Evolutionary conservation across 1,140 invertebrate species (phyloP), one percentile per base, ranked within the genome.

Genomic region (Drosophila kohkoa): DNA sequence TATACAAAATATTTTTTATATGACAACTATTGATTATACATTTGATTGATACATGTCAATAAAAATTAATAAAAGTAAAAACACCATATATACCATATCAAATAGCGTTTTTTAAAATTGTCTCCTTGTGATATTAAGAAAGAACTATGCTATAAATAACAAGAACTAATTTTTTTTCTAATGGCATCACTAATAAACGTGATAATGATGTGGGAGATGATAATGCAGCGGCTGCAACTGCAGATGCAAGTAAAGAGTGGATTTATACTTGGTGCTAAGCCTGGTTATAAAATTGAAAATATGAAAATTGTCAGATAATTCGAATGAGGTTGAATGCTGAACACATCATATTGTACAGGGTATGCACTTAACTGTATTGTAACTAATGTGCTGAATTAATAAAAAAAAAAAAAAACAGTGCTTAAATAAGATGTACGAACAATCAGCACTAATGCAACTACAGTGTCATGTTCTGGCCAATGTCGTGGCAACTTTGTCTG

Each of bases 391-490:
- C 60, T 45, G 58, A 82, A 82, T 82, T 82, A 82, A 82, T 82
- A 82, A 82, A 82, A 79, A 38, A 82, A 82, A 82, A 79, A 38
- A 78, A 82, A 82, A 79, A 38, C 35, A 38, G 45, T 66, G 51
- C 80, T 82, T 82, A 82, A 82, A 58, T 82, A 82, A 82, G 80
- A 82, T 82, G 79, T 82, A 82, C 80, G 75, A 75, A 79, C 80
- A 82, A 82, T 78, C 82, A 82, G 75, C 75, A 71, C 80, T 82
- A 82, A 82, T 82, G 75, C 81, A 80, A 79, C 54, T 67, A 71
- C 25, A 35, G 32, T 30, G 54, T 43, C 38, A 13, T 30, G 54
- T 41, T 41, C 11, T 57, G 35, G 35, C 54, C 52, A 52, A 30
- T 52, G 49, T 52, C 35, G 35, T 43, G 11, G 11, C 51, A 35